Evolutionary conservation across 2,113 vertebrate genomes (phyloP).

Genomic region (Lagopus leucura): DNA sequence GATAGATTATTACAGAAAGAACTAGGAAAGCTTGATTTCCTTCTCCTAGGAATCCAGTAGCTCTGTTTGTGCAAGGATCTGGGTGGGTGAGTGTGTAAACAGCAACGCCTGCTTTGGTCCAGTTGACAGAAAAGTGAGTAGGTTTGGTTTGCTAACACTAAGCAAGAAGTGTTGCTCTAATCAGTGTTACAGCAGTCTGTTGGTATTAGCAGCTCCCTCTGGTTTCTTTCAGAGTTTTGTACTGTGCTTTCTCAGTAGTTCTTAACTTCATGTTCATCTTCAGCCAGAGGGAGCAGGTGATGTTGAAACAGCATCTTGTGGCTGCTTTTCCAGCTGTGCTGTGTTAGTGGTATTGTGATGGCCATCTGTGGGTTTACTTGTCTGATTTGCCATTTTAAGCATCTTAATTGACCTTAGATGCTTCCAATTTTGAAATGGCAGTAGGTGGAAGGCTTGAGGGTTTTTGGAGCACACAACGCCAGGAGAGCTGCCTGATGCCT

Average conservation of each 20-base stretch:
- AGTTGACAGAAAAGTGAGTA: neutral
- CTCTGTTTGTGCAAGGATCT: neutral
- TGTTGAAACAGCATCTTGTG: constrained; percentile 34
- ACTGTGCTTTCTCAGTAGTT: neutral
- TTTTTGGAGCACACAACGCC: neutral
- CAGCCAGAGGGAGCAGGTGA: constrained; percentile 20
- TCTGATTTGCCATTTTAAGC: constrained; percentile 50
- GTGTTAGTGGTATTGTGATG: constrained; percentile 43
- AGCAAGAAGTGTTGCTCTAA: neutral
- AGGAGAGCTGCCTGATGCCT: constrained; percentile 34
- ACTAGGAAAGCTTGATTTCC: neutral
- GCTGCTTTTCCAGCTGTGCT: neutral
- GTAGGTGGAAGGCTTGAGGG: constrained; percentile 38
- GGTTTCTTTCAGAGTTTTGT: neutral
- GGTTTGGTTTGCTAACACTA: neutral
- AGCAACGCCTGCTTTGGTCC: neutral
- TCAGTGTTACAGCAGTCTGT: neutral
- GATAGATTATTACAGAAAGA: neutral
- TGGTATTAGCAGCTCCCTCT: neutral
- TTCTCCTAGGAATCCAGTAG: neutral
- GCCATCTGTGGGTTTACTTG: constrained; percentile 39
- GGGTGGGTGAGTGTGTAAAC: neutral
- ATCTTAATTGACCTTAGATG: constrained; percentile 59
- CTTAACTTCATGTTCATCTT: constrained; percentile 6
- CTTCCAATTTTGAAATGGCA: constrained; percentile 51